Evolutionary conservation across 2,888 invertebrate species (phyloP).

Genomic region (Dryobota labecula): DNA sequence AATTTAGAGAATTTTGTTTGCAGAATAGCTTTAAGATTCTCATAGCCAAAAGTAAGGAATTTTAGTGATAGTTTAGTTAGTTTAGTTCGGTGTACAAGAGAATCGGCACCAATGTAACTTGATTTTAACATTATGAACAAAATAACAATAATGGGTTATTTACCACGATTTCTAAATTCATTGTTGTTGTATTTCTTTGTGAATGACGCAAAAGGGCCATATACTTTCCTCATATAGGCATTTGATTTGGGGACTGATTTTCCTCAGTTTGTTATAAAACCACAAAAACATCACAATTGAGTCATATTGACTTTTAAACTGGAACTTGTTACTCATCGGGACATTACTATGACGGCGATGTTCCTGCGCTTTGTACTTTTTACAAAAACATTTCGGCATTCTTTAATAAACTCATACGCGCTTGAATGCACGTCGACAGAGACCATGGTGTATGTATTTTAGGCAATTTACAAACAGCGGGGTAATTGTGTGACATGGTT

Average conservation of each 20-base stretch:
- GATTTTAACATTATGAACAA: too few species aligned
- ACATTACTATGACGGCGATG: conserved; percentile 14
- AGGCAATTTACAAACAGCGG: background rate
- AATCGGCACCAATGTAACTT: too few species aligned
- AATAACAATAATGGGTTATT: background rate
- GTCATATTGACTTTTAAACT: conserved; percentile 8
- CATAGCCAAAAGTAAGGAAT: too few species aligned
- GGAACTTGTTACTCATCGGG: conserved; percentile 23
- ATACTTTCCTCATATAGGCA: conserved; percentile 12
- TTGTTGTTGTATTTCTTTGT: background rate
- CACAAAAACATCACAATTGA: conserved; percentile 2
- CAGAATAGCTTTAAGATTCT: too few species aligned
- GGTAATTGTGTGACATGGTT: too few species aligned
- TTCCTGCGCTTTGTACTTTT: background rate
- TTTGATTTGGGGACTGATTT: conserved; percentile 10
- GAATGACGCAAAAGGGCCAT: conserved; percentile 11
- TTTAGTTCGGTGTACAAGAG: too few species aligned
- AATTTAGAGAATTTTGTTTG: too few species aligned
- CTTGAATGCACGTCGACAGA: background rate
- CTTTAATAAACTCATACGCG: background rate
- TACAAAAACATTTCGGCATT: conserved; percentile 3
- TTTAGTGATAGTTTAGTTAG: too few species aligned
- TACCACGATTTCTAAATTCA: background rate
- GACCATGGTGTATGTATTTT: background rate
- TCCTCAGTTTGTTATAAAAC: conserved; percentile 25